Evolutionary conservation across 2,888 invertebrate species (phyloP).

Genomic region (Panorpa germanica): DNA sequence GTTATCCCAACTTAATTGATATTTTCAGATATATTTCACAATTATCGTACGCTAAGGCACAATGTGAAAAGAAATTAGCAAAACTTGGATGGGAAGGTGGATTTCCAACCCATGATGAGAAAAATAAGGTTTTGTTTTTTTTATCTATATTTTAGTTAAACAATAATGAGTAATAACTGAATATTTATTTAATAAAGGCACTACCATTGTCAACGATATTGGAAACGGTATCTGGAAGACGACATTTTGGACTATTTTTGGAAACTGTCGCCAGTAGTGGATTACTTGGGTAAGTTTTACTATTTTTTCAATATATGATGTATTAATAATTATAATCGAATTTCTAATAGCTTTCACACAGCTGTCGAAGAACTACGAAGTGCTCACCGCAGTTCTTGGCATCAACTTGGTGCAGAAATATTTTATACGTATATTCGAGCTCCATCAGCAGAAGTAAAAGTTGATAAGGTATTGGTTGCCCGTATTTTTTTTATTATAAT

Average conservation of each 20-base stretch:
- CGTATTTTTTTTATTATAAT: constrained; percentile 1
- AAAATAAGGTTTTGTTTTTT: constrained; percentile 4
- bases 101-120: constrained; percentile 27
- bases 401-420: constrained; percentile 79
- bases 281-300: too few species aligned
- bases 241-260: constrained; percentile 60
- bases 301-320: too few species aligned
- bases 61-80: constrained; percentile 59
- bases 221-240: constrained; percentile 61
- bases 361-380: constrained; percentile 68
- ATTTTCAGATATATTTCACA: constrained; percentile 80
- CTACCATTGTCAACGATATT: constrained; percentile 52
- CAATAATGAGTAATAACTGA: constrained; percentile 3
- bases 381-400: constrained; percentile 58
- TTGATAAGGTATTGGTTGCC: constrained; percentile 38
- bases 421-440: constrained; percentile 77
- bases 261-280: constrained; percentile 69
- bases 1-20: too few species aligned
- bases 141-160: constrained; percentile 3
- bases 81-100: constrained; percentile 62
- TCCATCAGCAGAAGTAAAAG: constrained; percentile 61
- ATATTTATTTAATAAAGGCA: constrained; percentile 28
- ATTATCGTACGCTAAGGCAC: constrained; percentile 58
- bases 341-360: too few species aligned
- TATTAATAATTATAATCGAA: too few species aligned